Evolutionary conservation across 2,888 invertebrate genomes (phyloP).

Genomic region (Clusia tigrina): DNA sequence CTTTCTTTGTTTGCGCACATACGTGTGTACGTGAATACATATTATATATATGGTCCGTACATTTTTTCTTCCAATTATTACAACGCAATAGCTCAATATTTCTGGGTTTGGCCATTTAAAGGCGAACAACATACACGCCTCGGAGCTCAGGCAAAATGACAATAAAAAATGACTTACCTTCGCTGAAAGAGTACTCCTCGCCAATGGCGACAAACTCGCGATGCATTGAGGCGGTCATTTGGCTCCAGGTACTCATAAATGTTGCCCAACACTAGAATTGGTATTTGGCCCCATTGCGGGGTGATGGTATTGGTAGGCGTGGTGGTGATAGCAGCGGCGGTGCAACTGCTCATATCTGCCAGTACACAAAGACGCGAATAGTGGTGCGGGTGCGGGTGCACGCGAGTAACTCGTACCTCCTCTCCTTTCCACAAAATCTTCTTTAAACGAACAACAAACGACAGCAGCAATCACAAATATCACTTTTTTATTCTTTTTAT

Average conservation of each 20-base stretch:
- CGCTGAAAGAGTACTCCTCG: conserved; percentile 65
- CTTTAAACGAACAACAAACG: background rate
- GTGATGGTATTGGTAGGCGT: no score
- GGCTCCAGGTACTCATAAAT: conserved; percentile 63
- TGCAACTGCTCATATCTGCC: conserved; percentile 1
- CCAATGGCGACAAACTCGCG: conserved; percentile 69
- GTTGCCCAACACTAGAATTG: conserved; percentile 65
- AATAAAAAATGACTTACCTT: conserved; percentile 62
- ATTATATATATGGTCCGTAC: no score
- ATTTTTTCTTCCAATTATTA: no score
- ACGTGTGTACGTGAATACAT: no score
- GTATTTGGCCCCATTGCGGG: conserved; percentile 62
- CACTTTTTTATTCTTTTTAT: no score
- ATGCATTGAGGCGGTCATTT: conserved; percentile 66
- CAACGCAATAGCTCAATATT: no score
- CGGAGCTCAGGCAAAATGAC: no score
- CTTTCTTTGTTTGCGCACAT: no score
- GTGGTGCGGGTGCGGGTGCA: background rate
- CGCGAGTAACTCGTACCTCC: no score
- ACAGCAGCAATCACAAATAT: background rate
- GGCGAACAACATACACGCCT: no score
- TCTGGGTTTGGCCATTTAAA: no score
- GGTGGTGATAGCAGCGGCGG: no score
- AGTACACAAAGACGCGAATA: background rate
- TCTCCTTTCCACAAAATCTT: background rate